A percentile compares a stretch with the other conserved stretches of the same genome.
These are phyloP conservation scores for Geotrypetes seraphini DNA, from an alignment of 2,797 vertebrate species.

Conservation along the genomic window DNA sequence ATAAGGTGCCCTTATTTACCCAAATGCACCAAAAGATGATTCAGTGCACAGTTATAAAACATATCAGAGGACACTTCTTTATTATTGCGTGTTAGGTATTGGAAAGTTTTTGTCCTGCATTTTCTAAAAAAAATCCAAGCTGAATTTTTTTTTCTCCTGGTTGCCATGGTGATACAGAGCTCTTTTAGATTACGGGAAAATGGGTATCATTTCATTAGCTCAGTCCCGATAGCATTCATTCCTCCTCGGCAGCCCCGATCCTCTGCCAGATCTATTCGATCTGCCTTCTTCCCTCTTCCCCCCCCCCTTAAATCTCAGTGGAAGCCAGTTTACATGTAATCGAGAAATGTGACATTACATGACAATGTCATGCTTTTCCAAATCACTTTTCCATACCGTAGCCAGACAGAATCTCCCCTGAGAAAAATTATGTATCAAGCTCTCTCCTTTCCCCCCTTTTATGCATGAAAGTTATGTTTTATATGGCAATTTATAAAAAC, in stretches of 20 bases:
- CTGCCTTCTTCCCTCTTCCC: background rate
- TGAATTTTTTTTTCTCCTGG: constrained; percentile 41
- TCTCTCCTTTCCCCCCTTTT: too few relatives aligned
- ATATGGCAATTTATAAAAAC: too few relatives aligned
- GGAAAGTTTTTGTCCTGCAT: constrained; percentile 33
- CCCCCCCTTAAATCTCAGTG: background rate
- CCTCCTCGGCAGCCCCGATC: background rate
- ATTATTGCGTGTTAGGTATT: background rate
- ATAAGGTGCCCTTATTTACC: too few relatives aligned
- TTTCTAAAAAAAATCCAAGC: constrained; percentile 5
- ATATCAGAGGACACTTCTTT: too few relatives aligned
- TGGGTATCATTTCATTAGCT: constrained; percentile 42
- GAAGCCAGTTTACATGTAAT: background rate
- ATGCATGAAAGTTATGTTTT: too few relatives aligned
- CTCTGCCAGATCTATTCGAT: background rate
- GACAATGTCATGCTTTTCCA: background rate
- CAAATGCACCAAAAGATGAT: too few relatives aligned
- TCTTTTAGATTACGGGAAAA: constrained; percentile 40
- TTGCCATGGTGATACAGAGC: constrained; percentile 70
- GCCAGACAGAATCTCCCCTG: too few relatives aligned
- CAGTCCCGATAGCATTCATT: constrained; percentile 1
- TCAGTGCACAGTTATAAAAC: too few relatives aligned
- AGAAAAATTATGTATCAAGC: too few relatives aligned
- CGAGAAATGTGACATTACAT: background rate
- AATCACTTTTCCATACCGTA: background rate